Evolutionary conservation across 2,797 vertebrate genomes (phyloP), one percentile per base, ranked within the genome.

Genomic region (Pseudomugil tenellus): DNA sequence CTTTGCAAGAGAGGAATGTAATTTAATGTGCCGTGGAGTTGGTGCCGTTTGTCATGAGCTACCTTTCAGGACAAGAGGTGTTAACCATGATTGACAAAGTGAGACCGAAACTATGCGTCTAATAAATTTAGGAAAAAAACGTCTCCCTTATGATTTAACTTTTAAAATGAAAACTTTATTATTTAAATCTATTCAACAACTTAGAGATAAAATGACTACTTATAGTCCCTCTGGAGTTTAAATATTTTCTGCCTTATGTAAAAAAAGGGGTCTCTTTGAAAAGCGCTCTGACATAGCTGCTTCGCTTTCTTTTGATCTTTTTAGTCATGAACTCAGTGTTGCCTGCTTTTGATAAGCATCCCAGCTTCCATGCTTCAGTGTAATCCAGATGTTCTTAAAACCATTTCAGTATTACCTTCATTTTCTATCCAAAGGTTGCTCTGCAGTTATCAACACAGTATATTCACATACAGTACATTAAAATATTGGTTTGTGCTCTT

Each of bases 331-430:
- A 63, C 31, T 81, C 63, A 37, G 52, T 72, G 68, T 75, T 75
- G 35, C 28, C 25, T 62, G 13, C 25, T 70, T 48, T 75, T 61
- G 13, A 61, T 70, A 35, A 68, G 43, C 13, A 52, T 61, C 17
- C n/a, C 48, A 74, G 12, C 34, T 46, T 73, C 72, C 51, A 69
- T 35, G 70, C 21, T 48, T 76, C 58, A 59, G 34, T 72, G 56
- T 65, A 65, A 46, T 59, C 63, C 46, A 41, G 63, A 69, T 68
- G 28, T 69, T 84, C 84, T 63, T 39, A 37, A 63, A 37, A 63
- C 80, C 74, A 8, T n/a, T 70, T 82, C 75, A 90, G 81, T 85
- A 74, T 89, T 87, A 71, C 64, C 66, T 84, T 75, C 16, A 73
- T 64, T 81, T 72, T 80, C 63, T 60, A 58, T 77, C 58, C 34